Evolutionary conservation across 2,113 vertebrate species (phyloP), one percentile per base, ranked within the genome.

Genomic region (Sarotherodon lohbergeri): DNA sequence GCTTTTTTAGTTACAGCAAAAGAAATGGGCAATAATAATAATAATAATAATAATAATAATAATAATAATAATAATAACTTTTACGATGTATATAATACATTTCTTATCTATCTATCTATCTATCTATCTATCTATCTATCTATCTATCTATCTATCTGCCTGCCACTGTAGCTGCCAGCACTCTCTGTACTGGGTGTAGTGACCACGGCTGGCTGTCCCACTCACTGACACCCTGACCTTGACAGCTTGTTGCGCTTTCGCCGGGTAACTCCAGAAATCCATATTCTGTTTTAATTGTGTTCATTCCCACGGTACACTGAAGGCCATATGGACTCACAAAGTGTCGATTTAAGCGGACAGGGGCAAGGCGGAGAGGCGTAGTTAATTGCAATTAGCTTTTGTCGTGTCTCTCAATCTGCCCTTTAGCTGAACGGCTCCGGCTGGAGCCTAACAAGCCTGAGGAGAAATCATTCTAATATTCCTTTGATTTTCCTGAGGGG

Each of bases 351-450:
- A 94, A 96, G 92, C 94, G 92, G 94, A 93, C 94, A 93, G 92
- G 92, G 92, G 89, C 86, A 87, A 94, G 93, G 92, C 91, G 93
- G 93, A 92, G 94, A 93, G 95, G 95, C 94, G 94, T 94, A 94
- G 91, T 96, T 96, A 95, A 96, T 96, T 95, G 94, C 95, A 96
- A 96, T 97, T 96, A 97, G 95, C 94, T 92, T 95, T 96, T 97
- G 96, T 96, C 94, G 78, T 95, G 93, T 96, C 94, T 94, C 93
- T 91, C 94, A 94, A 91, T 90, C 91, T 95, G 93, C 90, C 90
- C 91, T 94, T 93, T 92, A 84, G 84, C 84, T 88, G 83, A 89
- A 91, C 91, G 43, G 92, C 89, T 92, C 52, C 88, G 86, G 86
- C 91, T 86, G 91, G 54, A 91, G 84, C 89, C 93, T 95, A 94